Base-by-base conservation (phyloP, 2,797 vertebrate species). In the Gallinago stenura region DNA sequence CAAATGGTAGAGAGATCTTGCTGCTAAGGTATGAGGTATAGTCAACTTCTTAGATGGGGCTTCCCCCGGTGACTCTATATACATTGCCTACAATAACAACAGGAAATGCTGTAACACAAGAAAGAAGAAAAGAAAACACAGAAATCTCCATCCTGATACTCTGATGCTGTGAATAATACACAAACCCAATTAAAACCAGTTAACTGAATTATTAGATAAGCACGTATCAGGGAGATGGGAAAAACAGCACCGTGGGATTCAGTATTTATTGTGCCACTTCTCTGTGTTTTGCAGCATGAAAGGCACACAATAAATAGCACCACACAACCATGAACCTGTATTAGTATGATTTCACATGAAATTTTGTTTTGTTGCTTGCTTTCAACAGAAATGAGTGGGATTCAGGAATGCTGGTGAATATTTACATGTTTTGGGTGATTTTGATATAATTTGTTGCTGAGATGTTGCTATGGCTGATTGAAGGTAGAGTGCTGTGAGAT, bases 1-100 rank as follows among this genome's bases (percentile, higher is more conserved):
- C 3, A 69, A 73, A 60, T 7, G 18, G 28, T 31, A 46, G 1
- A 45, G 57, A 60, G 45, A 61, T 46, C 24, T 85, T 15, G 31
- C 25, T 79, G 58, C 56, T 68, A 12, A 45, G 0, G 0, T 20
- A 2, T 2, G 31, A 83, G 39, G 26, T 10, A 26, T 0, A 58
- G 58, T 0, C 0, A 1, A 58, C 33, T 13, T 45, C 77, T 66
- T 25, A 39, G 35, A 20, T 20, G 70, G 83, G 62, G 66, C 33
- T 87, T 92, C 37, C 46, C 43, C 35, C 51, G 33, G 31, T 26
- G 60, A 53, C 39, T 50, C 64, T 31, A 30, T 0, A 15, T 0
- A 9, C 43, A 22, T 5, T 28, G 37, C 31, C 15, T 56, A 12
- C 41, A 79, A 73, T 72, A 62, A 56, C 31, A 69, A 25, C 43